These are phyloP conservation scores for Chitala chitala DNA, from an alignment of 2,113 vertebrate species.

Conservation along the genomic window DNA sequence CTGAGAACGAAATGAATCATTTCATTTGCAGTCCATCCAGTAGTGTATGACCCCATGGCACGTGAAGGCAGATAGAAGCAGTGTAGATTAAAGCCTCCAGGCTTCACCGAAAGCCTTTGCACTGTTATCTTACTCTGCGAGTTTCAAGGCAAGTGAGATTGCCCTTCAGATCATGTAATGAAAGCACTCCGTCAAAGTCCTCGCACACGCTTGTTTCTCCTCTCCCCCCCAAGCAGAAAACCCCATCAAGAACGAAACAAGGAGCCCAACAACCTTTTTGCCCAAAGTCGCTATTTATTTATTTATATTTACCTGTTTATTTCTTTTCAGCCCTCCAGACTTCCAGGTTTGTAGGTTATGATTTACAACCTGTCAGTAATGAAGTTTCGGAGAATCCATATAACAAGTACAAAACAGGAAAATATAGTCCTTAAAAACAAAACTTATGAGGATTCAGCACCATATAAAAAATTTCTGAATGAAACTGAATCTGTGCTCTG, in stretches of 20 bases:
- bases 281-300: neutral
- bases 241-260: neutral
- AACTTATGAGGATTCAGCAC: neutral
- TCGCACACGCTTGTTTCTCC: slow-evolving; percentile 38
- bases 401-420: too few species aligned
- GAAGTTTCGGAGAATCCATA: too few species aligned
- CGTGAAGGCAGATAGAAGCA: slow-evolving; percentile 22
- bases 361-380: slow-evolving; percentile 2
- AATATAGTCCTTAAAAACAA: neutral
- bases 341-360: neutral
- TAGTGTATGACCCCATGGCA: slow-evolving; percentile 34
- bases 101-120: slow-evolving; percentile 15
- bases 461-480: neutral
- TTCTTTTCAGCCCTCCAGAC: neutral
- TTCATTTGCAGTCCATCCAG: neutral
- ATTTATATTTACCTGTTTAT: neutral
- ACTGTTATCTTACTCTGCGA: slow-evolving; percentile 33
- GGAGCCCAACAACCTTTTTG: too few species aligned
- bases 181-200: slow-evolving; percentile 60
- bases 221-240: slow-evolving; percentile 36
- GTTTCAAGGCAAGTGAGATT: slow-evolving; percentile 46
- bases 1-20: neutral
- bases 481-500: neutral
- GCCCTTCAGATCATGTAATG: slow-evolving; percentile 62
- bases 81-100: slow-evolving; percentile 23